These are phyloP conservation scores for Drosophila novamexicana DNA, from an alignment of 1,140 invertebrate genomes.

Conservation along the genomic window DNA sequence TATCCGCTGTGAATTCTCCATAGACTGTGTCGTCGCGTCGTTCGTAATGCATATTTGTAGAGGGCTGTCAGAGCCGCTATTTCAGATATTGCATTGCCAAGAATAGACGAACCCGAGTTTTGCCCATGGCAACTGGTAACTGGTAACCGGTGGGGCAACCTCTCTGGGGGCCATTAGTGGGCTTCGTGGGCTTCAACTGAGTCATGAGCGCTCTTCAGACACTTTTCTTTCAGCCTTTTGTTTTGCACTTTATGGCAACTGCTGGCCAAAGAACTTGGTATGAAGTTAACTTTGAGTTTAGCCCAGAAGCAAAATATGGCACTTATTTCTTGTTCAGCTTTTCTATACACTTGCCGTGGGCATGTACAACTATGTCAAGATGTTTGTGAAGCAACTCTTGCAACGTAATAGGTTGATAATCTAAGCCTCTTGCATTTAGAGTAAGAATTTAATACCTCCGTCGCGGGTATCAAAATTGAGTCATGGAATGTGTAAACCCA, in stretches of 20 bases:
- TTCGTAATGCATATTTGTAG: conserved; percentile 14
- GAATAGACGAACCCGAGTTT: conserved; percentile 17
- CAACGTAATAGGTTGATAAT: too few species aligned
- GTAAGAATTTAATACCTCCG: too few species aligned
- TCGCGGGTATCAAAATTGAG: too few species aligned
- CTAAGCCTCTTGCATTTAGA: too few species aligned
- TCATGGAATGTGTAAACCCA: too few species aligned
- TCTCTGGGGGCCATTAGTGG: conserved; percentile 49
- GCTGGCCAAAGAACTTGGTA: conserved; percentile 36
- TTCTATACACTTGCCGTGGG: background rate
- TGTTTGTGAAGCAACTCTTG: background rate
- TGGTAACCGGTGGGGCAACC: conserved; percentile 1
- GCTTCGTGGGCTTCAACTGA: conserved; percentile 56
- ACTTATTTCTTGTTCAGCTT: conserved; percentile 31
- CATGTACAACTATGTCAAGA: background rate
- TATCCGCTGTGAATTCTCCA: conserved; percentile 58
- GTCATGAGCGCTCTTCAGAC: conserved; percentile 65
- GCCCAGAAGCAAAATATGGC: conserved; percentile 38
- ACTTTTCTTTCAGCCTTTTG: conserved; percentile 40
- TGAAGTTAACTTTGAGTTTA: conserved; percentile 66
- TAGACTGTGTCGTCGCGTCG: conserved; percentile 8
- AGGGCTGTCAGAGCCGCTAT: conserved; percentile 3
- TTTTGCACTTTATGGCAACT: conserved; percentile 36
- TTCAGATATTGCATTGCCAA: conserved; percentile 17
- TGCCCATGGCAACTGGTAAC: conserved; percentile 16